A percentile compares a stretch with the other conserved stretches of the same genome.
phyloP scores from a whole-genome alignment of 2,113 vertebrate genomes.

The Thryonomys swinderianus region DNA sequence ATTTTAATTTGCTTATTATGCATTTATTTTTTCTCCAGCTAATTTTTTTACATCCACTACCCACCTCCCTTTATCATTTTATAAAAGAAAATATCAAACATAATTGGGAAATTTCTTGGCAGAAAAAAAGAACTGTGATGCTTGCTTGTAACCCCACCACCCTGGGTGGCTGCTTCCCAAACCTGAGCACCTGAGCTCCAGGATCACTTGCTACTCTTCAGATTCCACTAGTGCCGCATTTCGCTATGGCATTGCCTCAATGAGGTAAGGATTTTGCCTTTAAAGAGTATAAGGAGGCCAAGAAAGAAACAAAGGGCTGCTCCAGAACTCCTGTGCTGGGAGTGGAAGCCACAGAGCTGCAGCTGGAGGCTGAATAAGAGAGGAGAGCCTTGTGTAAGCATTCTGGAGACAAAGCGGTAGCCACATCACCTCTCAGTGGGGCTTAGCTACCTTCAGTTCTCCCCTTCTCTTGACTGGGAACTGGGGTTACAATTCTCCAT shows the following conservation, averaged over 20 bases:
- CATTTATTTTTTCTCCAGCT: not conserved
- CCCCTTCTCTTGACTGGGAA: not conserved
- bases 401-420: not conserved
- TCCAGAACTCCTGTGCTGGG: not conserved
- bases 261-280: not conserved
- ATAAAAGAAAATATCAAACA: constrained; percentile 37
- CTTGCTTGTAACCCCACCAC: not conserved
- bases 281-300: not conserved
- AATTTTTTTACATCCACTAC: constrained; percentile 20
- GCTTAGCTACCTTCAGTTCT: not conserved
- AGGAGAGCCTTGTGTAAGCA: not conserved
- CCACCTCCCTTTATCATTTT: not conserved
- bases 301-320: not conserved
- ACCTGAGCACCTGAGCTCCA: not conserved
- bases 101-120: not conserved
- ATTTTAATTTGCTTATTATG: not conserved
- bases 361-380: not conserved
- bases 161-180: not conserved
- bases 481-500: not conserved
- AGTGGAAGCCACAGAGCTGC: not conserved
- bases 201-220: not conserved
- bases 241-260: not conserved
- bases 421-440: not conserved
- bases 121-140: not conserved
- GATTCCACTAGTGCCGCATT: not conserved